Conservation (phyloP, 1,140 invertebrate species). For the Teleogryllus occipitalis region DNA sequence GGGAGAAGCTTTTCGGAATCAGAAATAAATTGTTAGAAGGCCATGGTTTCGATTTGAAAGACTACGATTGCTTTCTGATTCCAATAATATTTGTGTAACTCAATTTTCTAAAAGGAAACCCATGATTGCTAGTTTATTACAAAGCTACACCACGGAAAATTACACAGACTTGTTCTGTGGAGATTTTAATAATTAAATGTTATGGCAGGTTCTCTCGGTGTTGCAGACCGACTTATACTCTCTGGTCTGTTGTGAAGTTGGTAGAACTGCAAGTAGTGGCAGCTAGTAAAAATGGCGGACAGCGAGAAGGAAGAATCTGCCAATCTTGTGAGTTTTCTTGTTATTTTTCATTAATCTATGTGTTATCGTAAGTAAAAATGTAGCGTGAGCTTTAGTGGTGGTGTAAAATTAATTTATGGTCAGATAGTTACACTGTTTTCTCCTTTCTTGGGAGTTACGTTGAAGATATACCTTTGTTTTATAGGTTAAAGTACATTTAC, state of each 20-base stretch:
- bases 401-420: not conserved
- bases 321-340: conserved; percentile 61
- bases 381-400: not conserved
- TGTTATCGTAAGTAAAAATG: not conserved
- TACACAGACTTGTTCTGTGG: too few relatives aligned
- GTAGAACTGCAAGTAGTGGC: not conserved
- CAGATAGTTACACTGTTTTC: not conserved
- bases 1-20: too few relatives aligned
- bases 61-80: too few relatives aligned
- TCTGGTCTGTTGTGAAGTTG: not conserved
- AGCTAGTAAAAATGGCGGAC: conserved; percentile 52
- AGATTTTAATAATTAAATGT: too few relatives aligned
- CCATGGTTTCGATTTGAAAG: too few relatives aligned
- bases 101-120: too few relatives aligned
- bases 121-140: too few relatives aligned
- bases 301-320: conserved; percentile 74
- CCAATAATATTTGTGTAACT: too few relatives aligned
- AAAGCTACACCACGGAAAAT: too few relatives aligned
- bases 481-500: not conserved
- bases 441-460: not conserved
- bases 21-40: too few relatives aligned
- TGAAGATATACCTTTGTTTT: not conserved
- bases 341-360: not conserved
- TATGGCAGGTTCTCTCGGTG: too few relatives aligned
- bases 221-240: too few relatives aligned